phyloP scores from a whole-genome alignment of 2,888 invertebrate species.

The Drosophila neonasuta region DNA sequence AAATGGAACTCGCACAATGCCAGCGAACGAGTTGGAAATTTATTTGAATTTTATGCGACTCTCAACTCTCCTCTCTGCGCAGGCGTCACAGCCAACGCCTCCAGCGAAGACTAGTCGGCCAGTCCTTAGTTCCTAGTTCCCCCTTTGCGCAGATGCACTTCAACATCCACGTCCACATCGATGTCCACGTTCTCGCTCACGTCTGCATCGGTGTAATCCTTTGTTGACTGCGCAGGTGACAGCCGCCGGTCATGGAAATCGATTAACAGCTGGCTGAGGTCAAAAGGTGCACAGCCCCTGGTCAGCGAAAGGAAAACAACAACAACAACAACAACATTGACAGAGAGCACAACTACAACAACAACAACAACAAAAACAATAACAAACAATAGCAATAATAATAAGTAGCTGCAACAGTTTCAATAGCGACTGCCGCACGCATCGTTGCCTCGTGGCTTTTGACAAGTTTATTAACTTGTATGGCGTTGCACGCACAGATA shows the following conservation, averaged over 20 bases:
- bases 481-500: constrained; percentile 37
- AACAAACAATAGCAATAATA: constrained; percentile 5
- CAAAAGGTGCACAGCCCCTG: constrained; percentile 45
- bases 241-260: constrained; percentile 66
- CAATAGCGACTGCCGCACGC: constrained; percentile 38
- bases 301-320: constrained; percentile 12
- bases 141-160: constrained; percentile 57
- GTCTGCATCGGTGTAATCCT: constrained; percentile 61
- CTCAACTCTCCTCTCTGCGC: constrained; percentile 42
- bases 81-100: constrained; percentile 59
- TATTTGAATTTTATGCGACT: constrained; percentile 79
- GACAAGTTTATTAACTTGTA: constrained; percentile 76
- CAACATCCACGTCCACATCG: constrained; percentile 23
- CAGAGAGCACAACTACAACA: not conserved
- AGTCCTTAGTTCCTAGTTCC: constrained; percentile 19
- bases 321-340: not conserved
- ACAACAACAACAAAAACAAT: not conserved
- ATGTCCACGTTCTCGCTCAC: constrained; percentile 27
- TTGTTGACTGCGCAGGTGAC: constrained; percentile 72
- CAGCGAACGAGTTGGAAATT: constrained; percentile 76
- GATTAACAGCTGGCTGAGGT: constrained; percentile 56
- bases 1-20: constrained; percentile 71
- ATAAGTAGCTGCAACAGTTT: constrained; percentile 36
- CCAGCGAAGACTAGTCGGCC: constrained; percentile 29
- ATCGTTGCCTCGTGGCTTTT: constrained; percentile 51